Conservation (phyloP, 2,113 vertebrate species). For the Columba livia region DNA sequence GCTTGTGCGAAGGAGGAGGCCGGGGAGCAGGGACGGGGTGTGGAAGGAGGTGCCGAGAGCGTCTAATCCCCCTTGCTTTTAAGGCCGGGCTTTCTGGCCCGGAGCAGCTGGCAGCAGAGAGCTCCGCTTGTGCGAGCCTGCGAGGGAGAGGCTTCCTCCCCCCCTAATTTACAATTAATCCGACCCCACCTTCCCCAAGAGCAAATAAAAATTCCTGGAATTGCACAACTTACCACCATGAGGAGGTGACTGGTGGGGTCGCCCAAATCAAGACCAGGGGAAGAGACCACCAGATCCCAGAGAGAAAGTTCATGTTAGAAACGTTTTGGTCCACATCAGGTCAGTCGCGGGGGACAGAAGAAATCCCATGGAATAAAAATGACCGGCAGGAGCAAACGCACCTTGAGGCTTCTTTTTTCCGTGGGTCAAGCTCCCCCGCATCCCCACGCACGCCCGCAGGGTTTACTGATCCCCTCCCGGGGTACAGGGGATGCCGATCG, state of each 20-base stretch:
- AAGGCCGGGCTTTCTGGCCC: not conserved
- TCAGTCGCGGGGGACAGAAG: constrained; percentile 61
- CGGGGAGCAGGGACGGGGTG: not conserved
- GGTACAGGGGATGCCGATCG: too few relatives aligned
- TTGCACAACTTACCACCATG: constrained; percentile 90
- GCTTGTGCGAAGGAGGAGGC: not conserved
- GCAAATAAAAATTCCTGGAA: constrained; percentile 47
- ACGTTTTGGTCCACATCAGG: constrained; percentile 75
- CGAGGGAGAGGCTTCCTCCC: not conserved
- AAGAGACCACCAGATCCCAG: constrained; percentile 86
- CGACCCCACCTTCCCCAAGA: constrained; percentile 52
- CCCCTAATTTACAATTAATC: constrained; percentile 8
- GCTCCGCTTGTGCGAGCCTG: not conserved
- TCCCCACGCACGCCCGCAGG: not conserved
- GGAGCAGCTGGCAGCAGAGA: not conserved
- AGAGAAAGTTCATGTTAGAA: constrained; percentile 90
- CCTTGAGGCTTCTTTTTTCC: not conserved
- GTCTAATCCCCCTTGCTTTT: not conserved
- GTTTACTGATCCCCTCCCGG: not conserved
- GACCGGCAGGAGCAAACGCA: not conserved
- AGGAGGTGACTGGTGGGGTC: constrained; percentile 85
- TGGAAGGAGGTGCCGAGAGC: not conserved
- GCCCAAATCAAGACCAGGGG: constrained; percentile 83
- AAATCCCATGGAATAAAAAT: constrained; percentile 67
- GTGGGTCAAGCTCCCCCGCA: not conserved